A percentile compares a stretch with the other conserved stretches of the same genome.
These are phyloP conservation scores for Calycopis cecrops DNA, from an alignment of 1,140 invertebrate genomes.

Conservation along the genomic window DNA sequence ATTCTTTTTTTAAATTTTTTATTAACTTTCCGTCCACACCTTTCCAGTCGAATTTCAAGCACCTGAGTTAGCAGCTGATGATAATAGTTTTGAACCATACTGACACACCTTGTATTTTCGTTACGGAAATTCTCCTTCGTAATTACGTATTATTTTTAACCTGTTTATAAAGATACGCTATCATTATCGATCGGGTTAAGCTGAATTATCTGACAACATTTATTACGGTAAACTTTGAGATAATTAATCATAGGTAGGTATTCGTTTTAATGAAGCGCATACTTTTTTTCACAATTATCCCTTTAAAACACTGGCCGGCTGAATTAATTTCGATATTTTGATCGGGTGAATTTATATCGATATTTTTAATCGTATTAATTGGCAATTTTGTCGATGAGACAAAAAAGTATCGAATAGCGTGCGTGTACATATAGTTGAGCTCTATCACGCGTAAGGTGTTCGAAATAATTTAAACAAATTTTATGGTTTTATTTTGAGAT, in stretches of 20 bases:
- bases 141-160: conserved; percentile 47
- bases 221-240: background rate
- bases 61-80: conserved; percentile 63
- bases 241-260: background rate
- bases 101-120: conserved; percentile 63
- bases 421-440: too few relatives aligned
- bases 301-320: background rate
- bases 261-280: background rate
- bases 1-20: conserved; percentile 50
- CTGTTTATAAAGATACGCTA: conserved; percentile 14
- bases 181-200: conserved; percentile 17
- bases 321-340: background rate
- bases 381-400: too few relatives aligned
- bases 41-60: conserved; percentile 57
- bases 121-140: conserved; percentile 60
- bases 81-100: conserved; percentile 27
- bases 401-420: too few relatives aligned
- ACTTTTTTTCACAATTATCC: background rate
- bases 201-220: conserved; percentile 7
- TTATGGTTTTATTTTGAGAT: too few relatives aligned
- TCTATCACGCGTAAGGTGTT: too few relatives aligned
- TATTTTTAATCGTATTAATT: background rate
- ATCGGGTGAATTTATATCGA: too few relatives aligned
- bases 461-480: too few relatives aligned
- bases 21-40: conserved; percentile 46